A percentile compares a stretch with the other conserved stretches of the same genome.
Evolutionary conservation across 2,888 invertebrate genomes (phyloP).

Genomic region (Alloplasta piceator): DNA sequence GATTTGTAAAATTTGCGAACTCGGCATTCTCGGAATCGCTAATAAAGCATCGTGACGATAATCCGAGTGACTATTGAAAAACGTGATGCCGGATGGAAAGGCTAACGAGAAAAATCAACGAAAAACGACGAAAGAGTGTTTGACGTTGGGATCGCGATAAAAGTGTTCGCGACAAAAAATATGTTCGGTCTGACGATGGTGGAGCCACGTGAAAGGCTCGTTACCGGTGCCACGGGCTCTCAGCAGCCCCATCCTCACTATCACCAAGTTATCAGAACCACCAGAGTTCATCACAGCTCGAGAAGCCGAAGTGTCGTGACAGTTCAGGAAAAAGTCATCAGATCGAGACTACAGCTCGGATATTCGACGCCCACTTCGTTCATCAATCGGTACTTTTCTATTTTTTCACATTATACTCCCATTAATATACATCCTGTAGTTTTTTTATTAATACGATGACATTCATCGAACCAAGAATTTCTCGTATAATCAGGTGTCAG

Average conservation of each 20-base stretch:
- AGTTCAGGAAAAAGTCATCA: conserved; percentile 82
- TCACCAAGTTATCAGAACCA: conserved; percentile 80
- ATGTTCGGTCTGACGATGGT: conserved; percentile 79
- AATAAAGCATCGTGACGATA: background rate
- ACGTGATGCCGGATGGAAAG: conserved; percentile 30
- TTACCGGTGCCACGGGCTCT: conserved; percentile 65
- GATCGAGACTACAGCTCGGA: conserved; percentile 81
- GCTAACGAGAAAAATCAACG: background rate
- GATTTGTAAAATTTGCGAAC: too few relatives aligned
- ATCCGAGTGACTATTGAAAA: background rate
- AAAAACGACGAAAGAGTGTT: conserved; percentile 24
- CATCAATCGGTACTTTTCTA: conserved; percentile 79
- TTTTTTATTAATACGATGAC: too few relatives aligned
- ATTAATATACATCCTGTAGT: too few relatives aligned
- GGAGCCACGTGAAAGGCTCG: conserved; percentile 78
- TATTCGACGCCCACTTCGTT: conserved; percentile 82
- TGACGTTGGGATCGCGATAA: conserved; percentile 45
- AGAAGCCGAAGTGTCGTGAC: conserved; percentile 79
- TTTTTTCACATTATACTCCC: too few relatives aligned
- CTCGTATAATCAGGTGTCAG: too few relatives aligned
- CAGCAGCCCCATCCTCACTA: conserved; percentile 75
- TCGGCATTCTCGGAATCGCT: background rate
- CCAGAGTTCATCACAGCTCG: conserved; percentile 80
- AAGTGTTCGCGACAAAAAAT: conserved; percentile 55
- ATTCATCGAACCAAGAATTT: too few relatives aligned